These are phyloP conservation scores for Sapayoa aenigma DNA, from an alignment of 2,113 vertebrate genomes.

Conservation along the genomic window DNA sequence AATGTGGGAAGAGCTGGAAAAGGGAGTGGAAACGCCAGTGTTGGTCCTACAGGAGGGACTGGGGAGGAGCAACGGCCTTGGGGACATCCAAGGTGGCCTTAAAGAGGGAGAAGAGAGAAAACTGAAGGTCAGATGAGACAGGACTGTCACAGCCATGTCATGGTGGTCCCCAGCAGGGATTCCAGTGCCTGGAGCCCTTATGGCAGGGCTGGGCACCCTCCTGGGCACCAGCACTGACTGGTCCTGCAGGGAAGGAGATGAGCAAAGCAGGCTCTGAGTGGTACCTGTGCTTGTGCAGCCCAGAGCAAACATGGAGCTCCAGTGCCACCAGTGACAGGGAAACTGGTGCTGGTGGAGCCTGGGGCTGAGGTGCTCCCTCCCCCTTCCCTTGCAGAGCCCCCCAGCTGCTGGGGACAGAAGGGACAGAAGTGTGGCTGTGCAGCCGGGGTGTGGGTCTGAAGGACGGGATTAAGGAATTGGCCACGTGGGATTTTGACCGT, in stretches of 20 bases:
- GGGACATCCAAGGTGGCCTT: too few relatives aligned
- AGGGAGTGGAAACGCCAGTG: not conserved
- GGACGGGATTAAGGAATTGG: too few relatives aligned
- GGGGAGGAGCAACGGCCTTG: not conserved
- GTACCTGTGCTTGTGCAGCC: not conserved
- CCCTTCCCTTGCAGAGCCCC: too few relatives aligned
- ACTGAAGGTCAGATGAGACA: not conserved
- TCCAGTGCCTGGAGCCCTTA: not conserved
- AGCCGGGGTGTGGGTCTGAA: too few relatives aligned
- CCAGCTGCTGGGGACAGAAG: too few relatives aligned
- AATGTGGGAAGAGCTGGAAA: not conserved
- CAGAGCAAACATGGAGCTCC: not conserved
- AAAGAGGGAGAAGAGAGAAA: not conserved
- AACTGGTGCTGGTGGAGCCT: not conserved
- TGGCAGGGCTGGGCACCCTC: not conserved
- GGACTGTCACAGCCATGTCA: fast-evolving
- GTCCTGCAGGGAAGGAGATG: not conserved
- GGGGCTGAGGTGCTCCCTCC: not conserved
- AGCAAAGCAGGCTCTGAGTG: too few relatives aligned
- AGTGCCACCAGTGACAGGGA: not conserved
- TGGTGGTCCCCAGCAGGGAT: not conserved
- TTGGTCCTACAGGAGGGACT: not conserved
- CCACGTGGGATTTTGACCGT: too few relatives aligned
- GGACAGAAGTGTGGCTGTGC: too few relatives aligned
- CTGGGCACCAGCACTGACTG: not conserved